Base-by-base conservation (phyloP, 2,797 vertebrate species). In the Toxotes lorentzi region DNA sequence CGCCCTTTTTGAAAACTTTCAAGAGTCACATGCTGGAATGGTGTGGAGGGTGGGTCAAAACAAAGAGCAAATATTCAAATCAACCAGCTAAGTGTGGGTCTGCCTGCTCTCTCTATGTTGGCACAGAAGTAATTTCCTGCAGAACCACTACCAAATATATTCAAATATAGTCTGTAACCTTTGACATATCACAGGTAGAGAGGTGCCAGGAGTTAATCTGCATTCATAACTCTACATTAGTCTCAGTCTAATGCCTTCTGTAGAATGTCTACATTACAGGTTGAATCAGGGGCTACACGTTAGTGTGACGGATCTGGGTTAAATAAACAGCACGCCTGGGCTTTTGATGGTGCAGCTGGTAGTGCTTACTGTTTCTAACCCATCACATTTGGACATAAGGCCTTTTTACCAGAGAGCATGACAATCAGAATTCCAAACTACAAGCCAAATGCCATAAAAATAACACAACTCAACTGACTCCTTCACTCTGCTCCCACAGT, bases 321-420 rank as follows among this genome's bases (percentile, higher is more conserved):
- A 91, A 93, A 92, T 68, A 84, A 93, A 91, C 89, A 88, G 86
- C 83, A 78, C 65, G 88, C 88, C 59, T 10, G 76, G 64, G 48
- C 59, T 92, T 94, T 94, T 95, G 90, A 95, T 92, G 92, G 86
- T 73, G 89, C 93, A 94, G 93, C 93, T 94, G 94, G 91, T 93
- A 92, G 87, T 83, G 88, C 89, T 95, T 93, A 92, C 75, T 75
- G 80, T 88, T 92, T 87, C 86, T 89, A 88, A 91, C 89, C 88
- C 89, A 54, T 90, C 86, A 82, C 75, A 85, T 86, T 89, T 70
- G 91, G 88, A 93, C 73, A 86, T 82, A 76, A 82, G 82, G 82
- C 59, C 75, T 51, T 87, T 92, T 91, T 84, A 92, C 87, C 83
- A 75, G 83, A 73, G 82, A 93, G 85, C 88, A 84, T 93, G 91